These are phyloP conservation scores for Ostrea denselamellosa DNA, from an alignment of 1,140 invertebrate genomes.

Conservation along the genomic window DNA sequence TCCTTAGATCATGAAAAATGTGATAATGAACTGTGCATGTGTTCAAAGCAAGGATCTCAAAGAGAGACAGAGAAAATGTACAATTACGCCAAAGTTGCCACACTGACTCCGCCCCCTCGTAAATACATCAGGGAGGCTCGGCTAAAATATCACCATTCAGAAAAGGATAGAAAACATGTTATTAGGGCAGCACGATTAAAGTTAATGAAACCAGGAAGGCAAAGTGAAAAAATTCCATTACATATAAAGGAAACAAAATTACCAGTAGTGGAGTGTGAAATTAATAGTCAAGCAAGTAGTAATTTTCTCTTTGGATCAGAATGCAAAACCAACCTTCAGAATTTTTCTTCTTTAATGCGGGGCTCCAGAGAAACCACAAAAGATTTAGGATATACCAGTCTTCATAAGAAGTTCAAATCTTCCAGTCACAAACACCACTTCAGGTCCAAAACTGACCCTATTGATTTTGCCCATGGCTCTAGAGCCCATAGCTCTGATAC, in stretches of 20 bases:
- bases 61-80: constrained; percentile 53
- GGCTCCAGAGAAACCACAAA: neutral
- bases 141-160: constrained; percentile 68
- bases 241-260: constrained; percentile 30
- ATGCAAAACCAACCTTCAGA: constrained; percentile 39
- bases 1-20: constrained; percentile 63
- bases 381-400: neutral
- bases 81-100: constrained; percentile 63
- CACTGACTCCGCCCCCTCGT: constrained; percentile 40
- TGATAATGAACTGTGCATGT: constrained; percentile 61
- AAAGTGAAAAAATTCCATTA: constrained; percentile 42
- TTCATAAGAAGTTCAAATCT: constrained; percentile 24
- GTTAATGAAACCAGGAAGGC: constrained; percentile 56
- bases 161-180: constrained; percentile 69
- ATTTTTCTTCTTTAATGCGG: constrained; percentile 46
- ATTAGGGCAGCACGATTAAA: constrained; percentile 68
- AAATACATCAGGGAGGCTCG: constrained; percentile 66
- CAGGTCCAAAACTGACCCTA: constrained; percentile 12
- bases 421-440: neutral
- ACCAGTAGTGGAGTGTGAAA: constrained; percentile 17
- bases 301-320: constrained; percentile 59
- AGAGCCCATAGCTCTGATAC: neutral
- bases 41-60: constrained; percentile 54
- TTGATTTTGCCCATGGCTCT: neutral
- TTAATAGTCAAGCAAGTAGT: constrained; percentile 21